Conservation (phyloP, 2,888 invertebrate species). For the Epiblema foenella region DNA sequence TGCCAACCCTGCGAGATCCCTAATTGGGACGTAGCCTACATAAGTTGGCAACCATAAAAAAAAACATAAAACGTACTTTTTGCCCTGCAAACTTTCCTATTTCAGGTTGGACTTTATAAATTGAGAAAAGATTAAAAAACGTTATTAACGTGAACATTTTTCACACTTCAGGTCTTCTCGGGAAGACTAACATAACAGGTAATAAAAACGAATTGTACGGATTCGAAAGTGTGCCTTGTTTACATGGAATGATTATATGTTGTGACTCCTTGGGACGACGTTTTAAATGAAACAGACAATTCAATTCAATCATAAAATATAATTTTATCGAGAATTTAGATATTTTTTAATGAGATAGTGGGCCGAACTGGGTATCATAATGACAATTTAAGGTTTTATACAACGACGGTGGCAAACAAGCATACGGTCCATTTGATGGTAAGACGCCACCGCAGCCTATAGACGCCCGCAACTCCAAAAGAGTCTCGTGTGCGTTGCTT, state of each 20-base stretch:
- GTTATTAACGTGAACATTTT: conserved; percentile 83
- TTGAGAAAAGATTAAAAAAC: conserved; percentile 67
- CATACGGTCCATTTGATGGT: too few species aligned
- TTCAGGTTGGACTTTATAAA: conserved; percentile 81
- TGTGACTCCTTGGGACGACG: conserved; percentile 59
- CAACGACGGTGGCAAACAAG: too few species aligned
- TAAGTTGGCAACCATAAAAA: conserved; percentile 55
- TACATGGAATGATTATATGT: conserved; percentile 72
- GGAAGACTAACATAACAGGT: conserved; percentile 86
- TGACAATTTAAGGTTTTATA: neutral
- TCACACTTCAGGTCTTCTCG: conserved; percentile 86
- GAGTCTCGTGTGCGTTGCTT: too few species aligned
- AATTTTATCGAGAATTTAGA: too few species aligned
- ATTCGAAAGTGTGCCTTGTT: conserved; percentile 69
- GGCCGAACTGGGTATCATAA: neutral
- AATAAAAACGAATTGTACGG: conserved; percentile 72
- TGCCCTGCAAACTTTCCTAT: conserved; percentile 80
- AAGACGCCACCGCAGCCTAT: too few species aligned
- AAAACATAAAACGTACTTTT: conserved; percentile 69
- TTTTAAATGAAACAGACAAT: conserved; percentile 59
- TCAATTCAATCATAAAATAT: too few species aligned
- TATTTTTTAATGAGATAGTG: neutral
- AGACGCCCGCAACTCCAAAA: too few species aligned
- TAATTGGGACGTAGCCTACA: conserved; percentile 66
- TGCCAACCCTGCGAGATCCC: conserved; percentile 65